Evolutionary conservation across 2,113 vertebrate species (phyloP).

Genomic region (Rhinoderma darwinii): DNA sequence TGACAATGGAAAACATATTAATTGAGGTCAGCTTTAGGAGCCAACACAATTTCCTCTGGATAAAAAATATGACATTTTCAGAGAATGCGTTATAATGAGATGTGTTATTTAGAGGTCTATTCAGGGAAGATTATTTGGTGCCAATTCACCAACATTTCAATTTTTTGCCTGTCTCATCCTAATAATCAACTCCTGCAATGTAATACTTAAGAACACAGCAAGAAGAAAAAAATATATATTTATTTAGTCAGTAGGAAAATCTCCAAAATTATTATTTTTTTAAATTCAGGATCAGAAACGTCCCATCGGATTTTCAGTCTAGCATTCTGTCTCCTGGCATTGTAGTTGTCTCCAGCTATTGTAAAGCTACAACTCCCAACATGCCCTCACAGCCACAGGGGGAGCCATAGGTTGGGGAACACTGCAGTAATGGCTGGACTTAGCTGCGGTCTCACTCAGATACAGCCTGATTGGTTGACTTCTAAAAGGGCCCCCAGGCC

Average conservation of each 20-base stretch:
- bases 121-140: conserved; percentile 23
- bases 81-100: conserved; percentile 39
- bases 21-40: conserved; percentile 48
- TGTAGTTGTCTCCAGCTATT: too few relatives aligned
- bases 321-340: too few relatives aligned
- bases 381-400: too few relatives aligned
- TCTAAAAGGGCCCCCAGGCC: too few relatives aligned
- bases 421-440: too few relatives aligned
- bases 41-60: conserved; percentile 46
- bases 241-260: neutral
- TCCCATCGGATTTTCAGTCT: too few relatives aligned
- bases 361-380: too few relatives aligned
- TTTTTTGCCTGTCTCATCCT: neutral
- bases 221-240: neutral
- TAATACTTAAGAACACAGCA: neutral
- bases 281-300: neutral
- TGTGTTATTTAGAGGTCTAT: conserved; percentile 39
- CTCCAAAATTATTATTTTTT: neutral
- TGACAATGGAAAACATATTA: conserved; percentile 53
- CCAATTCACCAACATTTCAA: conserved; percentile 13
- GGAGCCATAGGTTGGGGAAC: too few relatives aligned
- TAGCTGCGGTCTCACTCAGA: too few relatives aligned
- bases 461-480: too few relatives aligned
- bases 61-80: conserved; percentile 53
- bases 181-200: conserved; percentile 2